These are phyloP conservation scores for Ancistrus triradiatus DNA, from an alignment of 2,113 vertebrate species.

Conservation along the genomic window DNA sequence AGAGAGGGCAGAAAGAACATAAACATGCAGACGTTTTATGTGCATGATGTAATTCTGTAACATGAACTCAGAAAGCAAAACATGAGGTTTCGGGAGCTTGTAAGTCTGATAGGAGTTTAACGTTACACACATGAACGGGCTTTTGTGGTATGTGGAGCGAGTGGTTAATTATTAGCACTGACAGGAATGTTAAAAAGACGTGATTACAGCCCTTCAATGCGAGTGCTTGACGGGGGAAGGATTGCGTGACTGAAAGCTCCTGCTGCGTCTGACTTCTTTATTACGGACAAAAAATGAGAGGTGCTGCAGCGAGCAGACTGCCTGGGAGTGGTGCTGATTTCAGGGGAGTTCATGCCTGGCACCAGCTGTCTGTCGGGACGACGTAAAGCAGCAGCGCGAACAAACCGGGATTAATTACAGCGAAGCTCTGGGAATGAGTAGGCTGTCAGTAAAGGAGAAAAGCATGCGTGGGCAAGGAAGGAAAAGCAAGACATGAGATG, in stretches of 20 bases:
- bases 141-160: conserved; percentile 38
- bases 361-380: conserved; percentile 25
- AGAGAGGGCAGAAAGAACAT: too few species aligned
- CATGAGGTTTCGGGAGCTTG: not conserved
- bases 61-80: not conserved
- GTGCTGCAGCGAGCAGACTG: not conserved
- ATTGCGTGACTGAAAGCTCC: conserved; percentile 19
- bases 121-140: conserved; percentile 43
- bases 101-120: conserved; percentile 30
- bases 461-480: not conserved
- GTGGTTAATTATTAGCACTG: conserved; percentile 40
- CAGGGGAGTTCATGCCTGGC: conserved; percentile 6
- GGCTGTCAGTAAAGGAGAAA: conserved; percentile 11
- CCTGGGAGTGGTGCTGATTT: conserved; percentile 2
- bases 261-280: conserved; percentile 1
- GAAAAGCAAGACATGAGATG: not conserved
- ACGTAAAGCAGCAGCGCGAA: conserved; percentile 1
- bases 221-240: conserved; percentile 9
- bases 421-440: not conserved
- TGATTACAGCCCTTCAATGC: conserved; percentile 27
- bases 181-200: conserved; percentile 41
- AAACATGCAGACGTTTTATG: too few species aligned
- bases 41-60: not conserved
- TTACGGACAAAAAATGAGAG: conserved; percentile 4
- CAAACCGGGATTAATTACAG: conserved; percentile 28